A percentile compares a stretch with the other conserved stretches of the same genome.
Evolutionary conservation across 2,888 invertebrate species (phyloP).

Genomic region (Unio pictorum): DNA sequence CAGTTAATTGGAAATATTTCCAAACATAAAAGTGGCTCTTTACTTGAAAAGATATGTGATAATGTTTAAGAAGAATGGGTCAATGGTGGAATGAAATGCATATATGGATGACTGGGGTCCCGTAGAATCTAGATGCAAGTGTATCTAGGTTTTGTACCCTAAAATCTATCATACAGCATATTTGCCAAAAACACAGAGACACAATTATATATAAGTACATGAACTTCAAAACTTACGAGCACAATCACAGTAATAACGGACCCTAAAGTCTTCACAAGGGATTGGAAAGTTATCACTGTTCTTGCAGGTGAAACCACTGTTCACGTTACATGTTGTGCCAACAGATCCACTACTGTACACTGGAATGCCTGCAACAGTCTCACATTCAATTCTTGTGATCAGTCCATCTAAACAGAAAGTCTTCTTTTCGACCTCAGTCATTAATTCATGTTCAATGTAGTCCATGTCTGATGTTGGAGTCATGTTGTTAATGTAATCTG

Average conservation of each 20-base stretch:
- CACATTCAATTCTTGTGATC: conserved; percentile 54
- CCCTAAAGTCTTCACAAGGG: conserved; percentile 63
- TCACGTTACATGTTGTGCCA: conserved; percentile 72
- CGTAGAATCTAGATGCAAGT: too few relatives aligned
- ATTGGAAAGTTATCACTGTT: conserved; percentile 47
- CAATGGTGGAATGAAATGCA: too few relatives aligned
- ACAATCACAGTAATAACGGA: conserved; percentile 57
- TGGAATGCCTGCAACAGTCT: conserved; percentile 38
- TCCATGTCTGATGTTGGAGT: conserved; percentile 25
- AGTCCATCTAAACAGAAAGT: conserved; percentile 25
- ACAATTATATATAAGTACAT: too few relatives aligned
- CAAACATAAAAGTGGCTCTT: too few relatives aligned
- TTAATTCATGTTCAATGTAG: conserved; percentile 47
- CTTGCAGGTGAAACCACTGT: conserved; percentile 81
- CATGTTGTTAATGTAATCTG: conserved; percentile 53
- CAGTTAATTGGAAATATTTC: too few relatives aligned
- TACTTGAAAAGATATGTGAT: too few relatives aligned
- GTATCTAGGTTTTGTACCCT: too few relatives aligned
- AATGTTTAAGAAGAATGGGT: too few relatives aligned
- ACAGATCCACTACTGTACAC: conserved; percentile 39
- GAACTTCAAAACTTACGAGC: conserved; percentile 18
- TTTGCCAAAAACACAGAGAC: too few relatives aligned
- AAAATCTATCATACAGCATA: too few relatives aligned
- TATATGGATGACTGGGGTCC: too few relatives aligned
- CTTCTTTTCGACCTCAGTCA: conserved; percentile 34